Evolutionary conservation across 2,888 invertebrate species (phyloP), one percentile per base, ranked within the genome.

Genomic region (Synanthedon myopaeformis): DNA sequence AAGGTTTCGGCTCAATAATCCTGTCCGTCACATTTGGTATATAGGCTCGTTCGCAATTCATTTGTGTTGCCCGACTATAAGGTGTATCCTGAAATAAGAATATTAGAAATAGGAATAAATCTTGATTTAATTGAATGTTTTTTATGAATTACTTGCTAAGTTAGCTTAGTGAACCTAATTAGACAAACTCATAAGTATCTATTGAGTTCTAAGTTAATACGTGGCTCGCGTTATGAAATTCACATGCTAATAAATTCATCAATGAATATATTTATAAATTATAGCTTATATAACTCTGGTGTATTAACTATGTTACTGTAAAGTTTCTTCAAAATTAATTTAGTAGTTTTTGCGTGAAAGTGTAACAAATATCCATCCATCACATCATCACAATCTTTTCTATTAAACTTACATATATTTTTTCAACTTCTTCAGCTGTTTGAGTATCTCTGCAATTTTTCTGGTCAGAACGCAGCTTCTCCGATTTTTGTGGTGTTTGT

Each of bases 401-500:
- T 10, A 10, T 35, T 35, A 45, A 50, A 68, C 83, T 70, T 70
- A 89, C 90, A 60, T 81, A 75, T 57, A 77, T 65, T 66, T 78
- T 87, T 60, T 90, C 84, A 53, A 86, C 83, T 59, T 88, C 83
- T 60, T 85, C 79, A 52, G 87, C 89, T 19, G 93, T 93, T 75
- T 94, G 95, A 0, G 92, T 91, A 57, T 92, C 91, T 59, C 92
- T 82, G 58, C 89, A 89, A 54, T 76, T 88, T 66, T 88, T 89
- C 60, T 75, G 75, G 55, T 89, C 84, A 0, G 86, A 79, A 0
- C 88, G 86, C 48, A 90, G 61, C 63, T 87, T 90, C 57, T 83
- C 88, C 3, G 80, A 74, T 52, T 86, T 88, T 48, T 92, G 92
- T 0, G 91, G 91, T 4, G 96, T 96, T 83, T 97, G 96, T 0